Evolutionary conservation across 2,113 vertebrate species (phyloP).

Genomic region (Grammomys dolichurus): DNA sequence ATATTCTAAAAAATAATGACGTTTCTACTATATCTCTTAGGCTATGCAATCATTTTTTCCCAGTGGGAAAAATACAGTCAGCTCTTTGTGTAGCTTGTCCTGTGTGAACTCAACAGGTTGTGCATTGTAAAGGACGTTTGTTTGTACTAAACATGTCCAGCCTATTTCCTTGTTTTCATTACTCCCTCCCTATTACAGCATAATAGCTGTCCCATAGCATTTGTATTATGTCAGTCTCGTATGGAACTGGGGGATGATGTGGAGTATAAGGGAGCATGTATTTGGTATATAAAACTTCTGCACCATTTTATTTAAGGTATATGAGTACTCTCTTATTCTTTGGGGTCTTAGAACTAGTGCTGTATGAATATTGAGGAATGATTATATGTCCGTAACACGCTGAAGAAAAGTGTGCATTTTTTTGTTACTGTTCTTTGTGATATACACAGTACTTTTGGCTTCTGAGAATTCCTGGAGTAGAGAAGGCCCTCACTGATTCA

Average conservation of each 20-base stretch:
- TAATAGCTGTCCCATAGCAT: not conserved
- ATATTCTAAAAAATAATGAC: conserved; percentile 61
- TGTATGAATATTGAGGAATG: not conserved
- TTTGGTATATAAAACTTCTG: not conserved
- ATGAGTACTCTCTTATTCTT: not conserved
- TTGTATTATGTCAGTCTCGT: not conserved
- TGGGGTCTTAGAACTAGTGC: not conserved
- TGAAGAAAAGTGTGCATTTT: conserved; percentile 14
- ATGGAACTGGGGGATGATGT: not conserved
- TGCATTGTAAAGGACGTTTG: not conserved
- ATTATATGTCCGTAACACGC: not conserved
- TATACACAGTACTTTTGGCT: not conserved
- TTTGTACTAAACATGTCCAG: not conserved
- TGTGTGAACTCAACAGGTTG: not conserved
- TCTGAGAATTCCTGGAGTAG: not conserved
- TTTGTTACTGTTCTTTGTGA: not conserved
- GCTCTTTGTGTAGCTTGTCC: not conserved
- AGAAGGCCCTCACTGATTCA: not conserved
- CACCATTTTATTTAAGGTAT: not conserved
- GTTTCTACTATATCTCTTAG: conserved; percentile 3
- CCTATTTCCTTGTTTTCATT: not conserved
- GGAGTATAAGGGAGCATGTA: not conserved
- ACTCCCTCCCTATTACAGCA: not conserved
- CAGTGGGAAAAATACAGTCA: not conserved
- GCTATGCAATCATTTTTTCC: conserved; percentile 26